Conservation (phyloP, 2,797 vertebrate species). For the Sardinella longiceps region DNA sequence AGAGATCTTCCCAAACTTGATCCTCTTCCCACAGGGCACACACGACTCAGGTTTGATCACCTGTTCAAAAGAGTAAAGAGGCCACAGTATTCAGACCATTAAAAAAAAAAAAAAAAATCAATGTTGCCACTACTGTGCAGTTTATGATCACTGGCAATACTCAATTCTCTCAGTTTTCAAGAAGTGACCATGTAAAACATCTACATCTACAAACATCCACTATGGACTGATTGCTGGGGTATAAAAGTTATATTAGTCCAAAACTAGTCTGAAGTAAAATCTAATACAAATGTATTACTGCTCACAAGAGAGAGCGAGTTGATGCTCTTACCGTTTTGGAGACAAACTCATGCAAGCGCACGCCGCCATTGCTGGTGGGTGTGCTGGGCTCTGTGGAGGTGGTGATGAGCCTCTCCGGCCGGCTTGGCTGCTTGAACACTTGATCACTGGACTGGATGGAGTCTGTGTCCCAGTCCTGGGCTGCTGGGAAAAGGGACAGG, state of each 20-base stretch:
- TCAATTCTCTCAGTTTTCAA: not conserved
- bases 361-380: constrained; percentile 78
- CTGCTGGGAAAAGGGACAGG: constrained; percentile 60
- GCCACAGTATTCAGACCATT: not conserved
- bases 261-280: not conserved
- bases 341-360: constrained; percentile 90
- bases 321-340: constrained; percentile 88
- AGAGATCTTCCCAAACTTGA: constrained; percentile 95
- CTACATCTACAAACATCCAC: too few relatives aligned
- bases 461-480: constrained; percentile 87
- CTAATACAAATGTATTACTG: too few relatives aligned
- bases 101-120: too few relatives aligned
- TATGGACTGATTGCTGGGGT: not conserved
- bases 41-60: constrained; percentile 97
- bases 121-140: not conserved
- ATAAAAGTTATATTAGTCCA: too few relatives aligned
- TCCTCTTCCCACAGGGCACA: constrained; percentile 95
- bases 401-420: constrained; percentile 61
- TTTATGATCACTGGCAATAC: not conserved
- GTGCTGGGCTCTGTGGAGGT: constrained; percentile 72
- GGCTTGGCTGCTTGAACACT: constrained; percentile 71
- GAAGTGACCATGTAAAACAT: not conserved
- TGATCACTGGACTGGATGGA: constrained; percentile 76
- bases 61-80: constrained; percentile 60
- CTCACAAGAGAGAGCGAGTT: not conserved